Evolutionary conservation across 2,888 invertebrate genomes (phyloP), one percentile per base, ranked within the genome.

Genomic region (Eugnorisma glareosa): DNA sequence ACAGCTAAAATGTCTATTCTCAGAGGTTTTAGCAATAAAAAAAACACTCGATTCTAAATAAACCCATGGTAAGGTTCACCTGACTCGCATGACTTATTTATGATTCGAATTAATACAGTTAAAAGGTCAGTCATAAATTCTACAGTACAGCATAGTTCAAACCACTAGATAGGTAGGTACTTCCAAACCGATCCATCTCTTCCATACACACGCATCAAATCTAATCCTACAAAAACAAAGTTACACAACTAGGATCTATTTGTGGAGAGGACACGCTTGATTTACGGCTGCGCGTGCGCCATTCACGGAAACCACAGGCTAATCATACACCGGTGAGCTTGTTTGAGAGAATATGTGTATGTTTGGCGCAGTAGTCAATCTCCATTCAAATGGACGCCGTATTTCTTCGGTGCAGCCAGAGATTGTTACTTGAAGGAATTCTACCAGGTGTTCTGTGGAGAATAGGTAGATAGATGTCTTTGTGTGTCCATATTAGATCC

Each of bases 201-300:
- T 18, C 11, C 18, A 24, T 10, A 61, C 54, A 48, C 48, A 51
- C 21, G 37, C 10, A 63, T 82, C 70, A 82, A 54, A 82, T 59
- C 68, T 54, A 67, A 84, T 84, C 75, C 66, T 45, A 64, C 43
- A 80, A 72, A 82, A 88, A 88, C 84, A 87, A 88, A 89, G 84
- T 81, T 82, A 81, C 78, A 81, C 82, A 85, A 83, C 77, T 73
- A 77, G 64, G 71, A 79, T 87, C 86, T 91, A 93, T 93, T 93
- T 90, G 86, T 77, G 88, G 89, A 88, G 80, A 79, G 83, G 88
- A 88, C 89, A 86, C 91, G 88, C 78, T 85, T 93, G 93, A 93
- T 93, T 93, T 92, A 93, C 87, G 79, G 84, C 84, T 85, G 90
- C 88, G 90, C 90, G 84, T 85, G 87, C 90, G 86, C 84, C 86